Evolutionary conservation across 2,888 invertebrate species (phyloP).

Genomic region (Lacanobia oleracea): DNA sequence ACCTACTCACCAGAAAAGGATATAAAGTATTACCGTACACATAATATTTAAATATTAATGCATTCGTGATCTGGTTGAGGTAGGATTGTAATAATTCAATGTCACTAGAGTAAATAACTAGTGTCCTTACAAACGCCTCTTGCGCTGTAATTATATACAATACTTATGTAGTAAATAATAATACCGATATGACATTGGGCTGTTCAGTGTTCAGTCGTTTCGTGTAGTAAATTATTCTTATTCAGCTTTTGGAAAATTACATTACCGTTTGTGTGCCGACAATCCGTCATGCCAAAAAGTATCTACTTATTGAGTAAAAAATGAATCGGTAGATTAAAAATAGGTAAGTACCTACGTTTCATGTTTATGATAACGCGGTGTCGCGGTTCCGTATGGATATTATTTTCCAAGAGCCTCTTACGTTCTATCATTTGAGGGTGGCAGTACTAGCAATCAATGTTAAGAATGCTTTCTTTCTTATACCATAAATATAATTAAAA

Average conservation of each 20-base stretch:
- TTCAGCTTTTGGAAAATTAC: constrained; percentile 47
- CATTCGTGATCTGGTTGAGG: constrained; percentile 55
- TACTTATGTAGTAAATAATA: constrained; percentile 28
- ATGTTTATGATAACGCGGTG: constrained; percentile 2
- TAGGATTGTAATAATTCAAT: constrained; percentile 65
- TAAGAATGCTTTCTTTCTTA: neutral
- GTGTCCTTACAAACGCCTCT: constrained; percentile 60
- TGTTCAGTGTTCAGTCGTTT: constrained; percentile 16
- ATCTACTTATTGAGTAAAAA: constrained; percentile 6
- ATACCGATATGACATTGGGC: constrained; percentile 55
- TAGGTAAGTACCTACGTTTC: constrained; percentile 2
- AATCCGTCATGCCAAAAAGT: constrained; percentile 36
- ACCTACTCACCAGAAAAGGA: constrained; percentile 41
- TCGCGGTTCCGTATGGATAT: constrained; percentile 5
- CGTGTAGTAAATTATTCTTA: constrained; percentile 47
- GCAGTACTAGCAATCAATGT: too few relatives aligned
- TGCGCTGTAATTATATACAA: constrained; percentile 56
- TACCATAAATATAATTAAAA: neutral
- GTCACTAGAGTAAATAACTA: constrained; percentile 61
- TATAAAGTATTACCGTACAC: constrained; percentile 38
- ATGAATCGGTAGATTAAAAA: constrained; percentile 11
- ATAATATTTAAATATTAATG: constrained; percentile 57
- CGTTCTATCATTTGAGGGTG: neutral
- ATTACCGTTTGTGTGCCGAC: constrained; percentile 17
- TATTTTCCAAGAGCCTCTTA: neutral